phyloP scores from a whole-genome alignment of 2,888 invertebrate species.

The Cenopis cana region DNA sequence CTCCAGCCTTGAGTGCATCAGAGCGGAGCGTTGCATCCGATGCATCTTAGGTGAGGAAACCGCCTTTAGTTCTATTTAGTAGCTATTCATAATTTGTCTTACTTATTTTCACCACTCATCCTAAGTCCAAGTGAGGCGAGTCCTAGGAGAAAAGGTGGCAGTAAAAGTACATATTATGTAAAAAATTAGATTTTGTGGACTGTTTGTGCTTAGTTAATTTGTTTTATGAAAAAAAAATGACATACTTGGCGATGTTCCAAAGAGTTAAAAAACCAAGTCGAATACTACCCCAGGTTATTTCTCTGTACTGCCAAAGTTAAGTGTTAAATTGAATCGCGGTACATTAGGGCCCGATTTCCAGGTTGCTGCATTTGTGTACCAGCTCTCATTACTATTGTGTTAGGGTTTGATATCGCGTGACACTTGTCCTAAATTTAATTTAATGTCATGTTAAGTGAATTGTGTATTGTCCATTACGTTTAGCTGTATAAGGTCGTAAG shows the following conservation, averaged over 20 bases:
- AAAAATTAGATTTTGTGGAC: too few relatives aligned
- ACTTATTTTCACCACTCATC: background rate
- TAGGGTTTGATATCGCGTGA: conserved; percentile 15
- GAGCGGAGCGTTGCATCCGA: conserved; percentile 33
- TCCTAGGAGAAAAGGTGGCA: too few relatives aligned
- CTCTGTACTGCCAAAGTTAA: conserved; percentile 28
- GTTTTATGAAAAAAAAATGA: too few relatives aligned
- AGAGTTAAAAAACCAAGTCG: background rate
- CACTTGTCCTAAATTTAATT: conserved; percentile 16
- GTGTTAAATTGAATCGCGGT: conserved; percentile 32
- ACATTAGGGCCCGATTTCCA: conserved; percentile 19
- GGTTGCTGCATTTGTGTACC: background rate
- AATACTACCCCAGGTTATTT: conserved; percentile 6
- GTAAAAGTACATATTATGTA: too few relatives aligned
- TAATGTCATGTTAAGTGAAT: conserved; percentile 26
- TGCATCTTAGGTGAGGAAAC: conserved; percentile 33
- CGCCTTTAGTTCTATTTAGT: background rate
- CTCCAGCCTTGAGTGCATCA: conserved; percentile 15
- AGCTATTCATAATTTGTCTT: background rate
- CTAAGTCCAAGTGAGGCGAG: too few relatives aligned
- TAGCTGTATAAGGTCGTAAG: background rate
- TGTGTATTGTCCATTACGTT: conserved; percentile 10
- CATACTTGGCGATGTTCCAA: background rate
- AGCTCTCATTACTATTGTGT: conserved; percentile 11
- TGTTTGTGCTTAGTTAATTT: too few relatives aligned